These are phyloP conservation scores for Tetheella fluctuosa DNA, from an alignment of 2,888 invertebrate species.

Conservation along the genomic window DNA sequence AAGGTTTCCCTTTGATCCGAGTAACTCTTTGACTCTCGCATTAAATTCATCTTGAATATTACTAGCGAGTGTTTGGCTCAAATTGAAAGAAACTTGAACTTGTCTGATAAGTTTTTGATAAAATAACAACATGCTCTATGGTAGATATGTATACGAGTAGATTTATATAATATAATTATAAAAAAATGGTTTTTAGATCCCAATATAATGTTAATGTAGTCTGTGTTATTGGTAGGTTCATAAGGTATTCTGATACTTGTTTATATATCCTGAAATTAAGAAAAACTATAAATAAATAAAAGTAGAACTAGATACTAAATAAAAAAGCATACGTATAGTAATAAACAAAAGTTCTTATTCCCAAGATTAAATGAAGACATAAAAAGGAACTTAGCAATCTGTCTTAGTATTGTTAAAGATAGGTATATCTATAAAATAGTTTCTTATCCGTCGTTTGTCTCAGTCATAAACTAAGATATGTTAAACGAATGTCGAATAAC, in stretches of 20 bases:
- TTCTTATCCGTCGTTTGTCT: constrained; percentile 60
- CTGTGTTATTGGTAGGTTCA: too few relatives aligned
- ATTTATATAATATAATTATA: not conserved
- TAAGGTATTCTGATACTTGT: too few relatives aligned
- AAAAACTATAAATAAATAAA: constrained; percentile 14
- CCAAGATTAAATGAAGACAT: constrained; percentile 41
- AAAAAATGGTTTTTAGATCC: too few relatives aligned
- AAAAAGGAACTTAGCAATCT: constrained; percentile 50
- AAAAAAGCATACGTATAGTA: constrained; percentile 20
- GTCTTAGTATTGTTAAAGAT: constrained; percentile 56
- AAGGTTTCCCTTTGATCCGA: constrained; percentile 51
- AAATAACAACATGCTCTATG: not conserved
- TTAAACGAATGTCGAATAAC: constrained; percentile 70
- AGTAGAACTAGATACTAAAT: constrained; percentile 2
- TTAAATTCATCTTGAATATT: constrained; percentile 56
- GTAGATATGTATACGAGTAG: not conserved
- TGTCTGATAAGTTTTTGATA: not conserved
- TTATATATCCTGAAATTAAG: too few relatives aligned
- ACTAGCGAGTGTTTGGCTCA: constrained; percentile 42
- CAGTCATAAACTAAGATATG: constrained; percentile 75
- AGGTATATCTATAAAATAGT: constrained; percentile 64
- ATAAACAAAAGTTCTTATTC: constrained; percentile 35
- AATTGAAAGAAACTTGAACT: constrained; percentile 26
- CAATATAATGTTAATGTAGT: too few relatives aligned
- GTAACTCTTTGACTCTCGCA: constrained; percentile 56